Evolutionary conservation across 1,140 invertebrate species (phyloP).

Genomic region (Hyles euphorbiae): DNA sequence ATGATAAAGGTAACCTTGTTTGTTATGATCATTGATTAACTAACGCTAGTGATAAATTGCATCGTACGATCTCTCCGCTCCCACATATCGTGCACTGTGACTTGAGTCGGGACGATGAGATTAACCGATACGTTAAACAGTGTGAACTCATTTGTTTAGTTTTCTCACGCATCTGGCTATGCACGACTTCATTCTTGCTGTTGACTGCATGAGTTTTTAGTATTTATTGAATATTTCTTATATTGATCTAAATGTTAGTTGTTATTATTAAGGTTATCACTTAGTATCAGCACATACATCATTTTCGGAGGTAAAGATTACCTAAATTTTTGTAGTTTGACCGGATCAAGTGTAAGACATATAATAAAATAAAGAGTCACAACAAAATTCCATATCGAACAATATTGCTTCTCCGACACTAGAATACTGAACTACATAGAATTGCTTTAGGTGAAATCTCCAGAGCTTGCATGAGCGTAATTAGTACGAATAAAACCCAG

Average conservation of each 20-base stretch:
- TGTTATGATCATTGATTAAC: slow-evolving; percentile 51
- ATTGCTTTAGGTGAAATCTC: slow-evolving; percentile 31
- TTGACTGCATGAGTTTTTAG: slow-evolving; percentile 63
- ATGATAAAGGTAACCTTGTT: slow-evolving; percentile 60
- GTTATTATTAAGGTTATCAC: slow-evolving; percentile 57
- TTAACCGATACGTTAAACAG: slow-evolving; percentile 38
- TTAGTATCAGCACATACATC: slow-evolving; percentile 70
- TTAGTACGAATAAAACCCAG: slow-evolving; percentile 24
- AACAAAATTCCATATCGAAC: slow-evolving; percentile 18
- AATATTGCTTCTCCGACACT: slow-evolving; percentile 39
- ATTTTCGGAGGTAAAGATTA: slow-evolving; percentile 58
- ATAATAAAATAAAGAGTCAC: slow-evolving; percentile 5
- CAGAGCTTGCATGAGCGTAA: slow-evolving; percentile 33
- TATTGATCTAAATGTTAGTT: slow-evolving; percentile 63
- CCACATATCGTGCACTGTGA: slow-evolving; percentile 23
- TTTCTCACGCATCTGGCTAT: slow-evolving; percentile 72
- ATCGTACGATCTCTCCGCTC: slow-evolving; percentile 34
- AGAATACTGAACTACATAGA: slow-evolving; percentile 26
- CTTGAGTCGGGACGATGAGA: slow-evolving; percentile 37
- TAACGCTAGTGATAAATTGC: slow-evolving; percentile 51
- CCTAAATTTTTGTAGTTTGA: slow-evolving; percentile 34
- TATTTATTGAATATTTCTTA: slow-evolving; percentile 41
- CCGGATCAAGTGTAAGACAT: slow-evolving; percentile 66
- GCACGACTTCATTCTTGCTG: slow-evolving; percentile 70
- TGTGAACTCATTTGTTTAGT: slow-evolving; percentile 53